A percentile compares a stretch with the other conserved stretches of the same genome.
Conservation (phyloP, 2,797 vertebrate species). For the Galago senegalensis region DNA sequence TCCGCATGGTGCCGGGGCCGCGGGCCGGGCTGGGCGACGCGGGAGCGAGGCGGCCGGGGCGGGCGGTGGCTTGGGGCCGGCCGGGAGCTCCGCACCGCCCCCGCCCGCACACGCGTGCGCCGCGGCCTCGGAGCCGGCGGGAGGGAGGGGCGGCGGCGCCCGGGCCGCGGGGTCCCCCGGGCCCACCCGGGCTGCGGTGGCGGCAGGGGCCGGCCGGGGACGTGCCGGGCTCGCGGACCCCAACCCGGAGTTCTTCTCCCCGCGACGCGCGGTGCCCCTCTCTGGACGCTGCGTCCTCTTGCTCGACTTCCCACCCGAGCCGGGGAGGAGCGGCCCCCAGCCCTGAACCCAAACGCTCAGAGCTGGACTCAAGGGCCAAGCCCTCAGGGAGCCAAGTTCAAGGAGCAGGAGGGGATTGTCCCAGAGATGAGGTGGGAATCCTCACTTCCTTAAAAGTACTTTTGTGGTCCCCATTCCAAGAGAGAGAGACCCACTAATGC, state of each 20-base stretch:
- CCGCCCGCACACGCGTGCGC: constrained; percentile 64
- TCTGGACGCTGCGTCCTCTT: background rate
- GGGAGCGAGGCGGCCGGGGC: background rate
- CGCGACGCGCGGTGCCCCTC: background rate
- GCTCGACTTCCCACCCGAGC: background rate
- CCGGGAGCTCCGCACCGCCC: background rate
- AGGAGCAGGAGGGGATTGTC: background rate
- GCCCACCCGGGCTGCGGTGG: background rate
- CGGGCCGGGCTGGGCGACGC: background rate
- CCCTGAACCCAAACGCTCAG: background rate
- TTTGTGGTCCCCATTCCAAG: background rate
- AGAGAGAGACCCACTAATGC: background rate
- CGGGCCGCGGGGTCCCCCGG: background rate
- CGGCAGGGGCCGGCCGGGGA: too few species aligned
- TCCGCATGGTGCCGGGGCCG: constrained; percentile 56
- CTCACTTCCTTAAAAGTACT: background rate
- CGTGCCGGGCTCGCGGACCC: background rate
- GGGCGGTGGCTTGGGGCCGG: background rate
- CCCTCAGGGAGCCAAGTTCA: background rate
- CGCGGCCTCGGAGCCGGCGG: background rate
- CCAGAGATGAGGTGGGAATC: background rate
- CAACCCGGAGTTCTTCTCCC: accelerated
- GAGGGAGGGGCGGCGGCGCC: background rate
- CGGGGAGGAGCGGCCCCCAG: background rate
- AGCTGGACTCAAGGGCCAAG: background rate